Evolutionary conservation across 2,888 invertebrate species (phyloP), one percentile per base, ranked within the genome.

Genomic region (Ormia ochracea): DNA sequence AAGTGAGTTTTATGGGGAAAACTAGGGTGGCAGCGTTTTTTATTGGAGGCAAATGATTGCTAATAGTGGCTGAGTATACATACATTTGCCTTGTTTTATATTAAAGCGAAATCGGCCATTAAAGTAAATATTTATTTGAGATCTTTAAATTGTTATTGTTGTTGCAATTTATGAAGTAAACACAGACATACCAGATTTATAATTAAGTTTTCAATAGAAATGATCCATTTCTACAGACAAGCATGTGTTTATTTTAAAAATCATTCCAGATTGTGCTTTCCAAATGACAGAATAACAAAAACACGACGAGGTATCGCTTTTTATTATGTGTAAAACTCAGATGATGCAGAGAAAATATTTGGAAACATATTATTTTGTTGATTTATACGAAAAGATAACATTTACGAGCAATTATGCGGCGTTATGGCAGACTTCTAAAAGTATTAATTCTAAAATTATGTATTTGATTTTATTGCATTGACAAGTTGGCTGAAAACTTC

Each of bases 221-320:
- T 50, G 38, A 38, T 52, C 33, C 1, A 23, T 48, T 26, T 0
- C 38, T 19, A 10, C 48, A 65, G 52, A 2, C 17, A 50, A 4
- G 9, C 23, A 10, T 50, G 26, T 50, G 68, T 68, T 68, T 68
- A 68, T 68, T 68, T 68, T 21, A 12, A 68, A 68, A 68, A 21
- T 54, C 26, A 43, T 54, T 14, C n/a, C 10, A 14, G 21, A 21
- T n/a, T n/a, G n/a, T n/a, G n/a, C n/a, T 31, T 31, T 31, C 14
- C 38, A 41, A 19, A 31, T n/a, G 21, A 2, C n/a, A 5, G 21
- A 41, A 19, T 28, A 31, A 54, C 2, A 14, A 43, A 65, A 31
- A 68, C 31, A 68, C n/a, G 58, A 69, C 33, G 58, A 23, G 26
- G 12, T 38, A 52, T 45, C n/a, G n/a, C n/a, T 43, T 43, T 58